Evolutionary conservation across 2,113 vertebrate species (phyloP).

Genomic region (Regulus satrapa): DNA sequence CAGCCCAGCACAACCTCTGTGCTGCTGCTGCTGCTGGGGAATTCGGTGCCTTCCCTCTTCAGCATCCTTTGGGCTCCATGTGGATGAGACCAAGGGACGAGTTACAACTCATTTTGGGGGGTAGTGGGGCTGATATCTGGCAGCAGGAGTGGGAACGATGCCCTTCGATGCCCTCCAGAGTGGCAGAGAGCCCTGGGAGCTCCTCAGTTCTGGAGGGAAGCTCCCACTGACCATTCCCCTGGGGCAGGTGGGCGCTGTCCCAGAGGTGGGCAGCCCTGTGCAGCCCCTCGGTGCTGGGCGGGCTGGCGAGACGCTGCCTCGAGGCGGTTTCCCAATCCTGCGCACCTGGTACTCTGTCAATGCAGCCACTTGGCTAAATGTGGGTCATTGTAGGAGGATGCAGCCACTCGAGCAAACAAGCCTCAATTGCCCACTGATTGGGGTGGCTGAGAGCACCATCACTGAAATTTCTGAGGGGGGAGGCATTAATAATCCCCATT

Average conservation of each 20-base stretch:
- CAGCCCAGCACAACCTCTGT: fast-evolving
- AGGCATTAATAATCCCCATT: constrained; percentile 42
- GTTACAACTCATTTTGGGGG: background rate
- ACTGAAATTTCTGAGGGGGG: constrained; percentile 27
- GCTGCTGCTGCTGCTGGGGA: background rate
- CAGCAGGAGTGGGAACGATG: background rate
- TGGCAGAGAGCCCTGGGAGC: background rate
- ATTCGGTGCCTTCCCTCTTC: background rate
- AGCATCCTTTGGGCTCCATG: background rate
- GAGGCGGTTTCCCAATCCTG: background rate
- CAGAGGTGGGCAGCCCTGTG: background rate
- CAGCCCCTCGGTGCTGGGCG: background rate
- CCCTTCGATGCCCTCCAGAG: background rate
- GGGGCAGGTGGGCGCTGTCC: background rate
- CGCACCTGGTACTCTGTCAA: constrained; percentile 57
- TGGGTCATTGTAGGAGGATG: constrained; percentile 57
- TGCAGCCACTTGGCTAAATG: constrained; percentile 62
- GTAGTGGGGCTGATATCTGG: background rate
- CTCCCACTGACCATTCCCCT: background rate
- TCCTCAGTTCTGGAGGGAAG: background rate
- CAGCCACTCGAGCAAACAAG: constrained; percentile 54
- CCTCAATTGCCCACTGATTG: constrained; percentile 65
- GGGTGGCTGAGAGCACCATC: constrained; percentile 62
- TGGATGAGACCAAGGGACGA: background rate
- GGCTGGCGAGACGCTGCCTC: background rate